Evolutionary conservation across 2,113 vertebrate species (phyloP).

Genomic region (Callopanchax toddi): DNA sequence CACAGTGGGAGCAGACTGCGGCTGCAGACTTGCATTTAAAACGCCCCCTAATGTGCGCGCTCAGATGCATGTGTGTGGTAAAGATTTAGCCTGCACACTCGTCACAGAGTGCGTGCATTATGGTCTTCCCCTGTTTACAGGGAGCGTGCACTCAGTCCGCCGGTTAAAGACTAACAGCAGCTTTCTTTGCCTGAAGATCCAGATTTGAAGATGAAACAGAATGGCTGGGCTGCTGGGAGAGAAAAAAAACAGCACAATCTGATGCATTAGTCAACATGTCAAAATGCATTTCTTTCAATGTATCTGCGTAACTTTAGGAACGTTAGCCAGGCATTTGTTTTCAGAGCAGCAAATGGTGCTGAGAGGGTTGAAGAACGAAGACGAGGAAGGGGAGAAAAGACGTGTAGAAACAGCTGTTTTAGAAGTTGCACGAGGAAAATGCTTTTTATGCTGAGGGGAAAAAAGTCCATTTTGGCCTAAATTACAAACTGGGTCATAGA

Average conservation of each 20-base stretch:
- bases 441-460: slow-evolving; percentile 11
- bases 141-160: slow-evolving; percentile 44
- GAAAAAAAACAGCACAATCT: slow-evolving; percentile 61
- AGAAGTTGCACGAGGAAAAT: slow-evolving; percentile 18
- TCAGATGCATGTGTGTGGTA: background rate
- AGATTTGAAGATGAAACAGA: slow-evolving; percentile 58
- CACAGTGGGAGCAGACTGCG: no score
- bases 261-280: slow-evolving; percentile 73
- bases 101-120: slow-evolving; percentile 19
- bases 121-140: slow-evolving; percentile 54
- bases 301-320: slow-evolving; percentile 56
- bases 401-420: slow-evolving; percentile 25
- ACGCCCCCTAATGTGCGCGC: no score
- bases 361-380: slow-evolving; percentile 25
- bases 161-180: slow-evolving; percentile 62
- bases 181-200: slow-evolving; percentile 61
- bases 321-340: slow-evolving; percentile 62
- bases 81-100: slow-evolving; percentile 8
- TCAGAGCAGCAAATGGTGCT: slow-evolving; percentile 44
- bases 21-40: no score
- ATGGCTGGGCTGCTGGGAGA: slow-evolving; percentile 48
- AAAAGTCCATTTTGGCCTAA: slow-evolving; percentile 9
- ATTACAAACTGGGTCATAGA: slow-evolving; percentile 25
- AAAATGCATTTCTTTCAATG: slow-evolving; percentile 72
- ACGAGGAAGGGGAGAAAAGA: background rate